A percentile compares a stretch with the other conserved stretches of the same genome.
Evolutionary conservation across 1,140 invertebrate species (phyloP).

Genomic region (Diabrotica virgifera): DNA sequence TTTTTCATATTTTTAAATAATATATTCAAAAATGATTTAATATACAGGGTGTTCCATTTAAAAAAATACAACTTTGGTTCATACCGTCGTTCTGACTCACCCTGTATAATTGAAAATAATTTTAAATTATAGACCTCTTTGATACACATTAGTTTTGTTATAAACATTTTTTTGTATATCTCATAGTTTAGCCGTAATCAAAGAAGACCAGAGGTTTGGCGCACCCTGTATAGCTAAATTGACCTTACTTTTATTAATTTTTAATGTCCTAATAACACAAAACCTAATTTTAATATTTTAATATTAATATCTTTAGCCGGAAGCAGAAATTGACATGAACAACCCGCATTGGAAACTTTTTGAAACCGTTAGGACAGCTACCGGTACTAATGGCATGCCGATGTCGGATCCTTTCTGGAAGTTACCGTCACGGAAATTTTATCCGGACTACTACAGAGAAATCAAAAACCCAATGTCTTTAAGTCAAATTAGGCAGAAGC

Average conservation of each 20-base stretch:
- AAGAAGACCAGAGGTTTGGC: no score
- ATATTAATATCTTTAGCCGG: not conserved
- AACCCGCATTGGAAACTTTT: slow-evolving; percentile 56
- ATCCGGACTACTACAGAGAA: slow-evolving; percentile 97
- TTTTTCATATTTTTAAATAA: no score
- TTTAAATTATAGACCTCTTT: no score
- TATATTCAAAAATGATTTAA: no score
- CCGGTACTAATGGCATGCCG: slow-evolving; percentile 51
- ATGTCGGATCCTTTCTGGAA: slow-evolving; percentile 90
- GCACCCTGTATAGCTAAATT: not conserved
- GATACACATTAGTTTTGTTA: no score
- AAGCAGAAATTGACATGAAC: slow-evolving; percentile 35
- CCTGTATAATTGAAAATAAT: no score
- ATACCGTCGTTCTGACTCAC: no score
- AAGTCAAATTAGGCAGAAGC: slow-evolving; percentile 87
- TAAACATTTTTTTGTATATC: no score
- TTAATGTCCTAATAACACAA: not conserved
- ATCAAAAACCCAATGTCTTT: slow-evolving; percentile 95
- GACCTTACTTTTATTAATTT: not conserved
- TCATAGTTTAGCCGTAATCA: no score
- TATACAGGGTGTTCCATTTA: no score
- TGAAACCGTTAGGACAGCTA: slow-evolving; percentile 50
- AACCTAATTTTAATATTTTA: not conserved
- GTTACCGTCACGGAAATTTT: slow-evolving; percentile 82
- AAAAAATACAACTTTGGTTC: no score